Percentiles rank a stretch among this genome's conserved stretches.
Conservation (phyloP, 2,888 invertebrate species). For the Mythimna pallens region DNA sequence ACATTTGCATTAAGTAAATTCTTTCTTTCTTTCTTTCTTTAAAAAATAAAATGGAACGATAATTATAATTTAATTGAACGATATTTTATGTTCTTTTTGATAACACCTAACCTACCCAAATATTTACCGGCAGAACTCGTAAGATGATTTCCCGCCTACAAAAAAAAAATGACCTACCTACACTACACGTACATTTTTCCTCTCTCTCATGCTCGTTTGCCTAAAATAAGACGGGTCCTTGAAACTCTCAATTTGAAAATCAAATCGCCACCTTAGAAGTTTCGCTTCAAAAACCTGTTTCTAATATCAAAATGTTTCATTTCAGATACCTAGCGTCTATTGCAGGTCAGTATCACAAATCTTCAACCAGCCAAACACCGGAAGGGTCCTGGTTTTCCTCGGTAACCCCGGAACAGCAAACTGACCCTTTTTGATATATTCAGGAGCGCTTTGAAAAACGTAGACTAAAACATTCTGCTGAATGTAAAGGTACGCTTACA, state of each 20-base stretch:
- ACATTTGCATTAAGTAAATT: constrained; percentile 1
- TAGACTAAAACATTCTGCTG: constrained; percentile 45
- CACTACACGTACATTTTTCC: too few relatives aligned
- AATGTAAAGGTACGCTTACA: constrained; percentile 13
- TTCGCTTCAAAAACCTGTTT: not conserved
- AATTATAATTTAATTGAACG: not conserved
- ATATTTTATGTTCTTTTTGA: not conserved
- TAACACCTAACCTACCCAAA: not conserved
- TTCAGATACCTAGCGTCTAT: constrained; percentile 46
- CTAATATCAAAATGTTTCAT: constrained; percentile 4
- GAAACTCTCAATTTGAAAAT: not conserved
- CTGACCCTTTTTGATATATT: constrained; percentile 60
- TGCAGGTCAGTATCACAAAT: constrained; percentile 54
- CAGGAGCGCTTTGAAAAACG: constrained; percentile 59
- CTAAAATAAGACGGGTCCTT: too few relatives aligned
- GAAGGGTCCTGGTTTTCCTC: constrained; percentile 46
- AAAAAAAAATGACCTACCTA: too few relatives aligned
- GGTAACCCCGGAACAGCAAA: constrained; percentile 33
- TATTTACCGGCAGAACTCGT: too few relatives aligned
- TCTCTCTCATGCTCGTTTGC: too few relatives aligned
- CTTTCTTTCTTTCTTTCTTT: too few relatives aligned
- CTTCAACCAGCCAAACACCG: constrained; percentile 38
- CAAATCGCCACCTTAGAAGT: not conserved
- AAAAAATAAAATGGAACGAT: too few relatives aligned
- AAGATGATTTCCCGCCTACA: too few relatives aligned